Conservation (phyloP, 2,888 invertebrate species). For the Apamea anceps region DNA sequence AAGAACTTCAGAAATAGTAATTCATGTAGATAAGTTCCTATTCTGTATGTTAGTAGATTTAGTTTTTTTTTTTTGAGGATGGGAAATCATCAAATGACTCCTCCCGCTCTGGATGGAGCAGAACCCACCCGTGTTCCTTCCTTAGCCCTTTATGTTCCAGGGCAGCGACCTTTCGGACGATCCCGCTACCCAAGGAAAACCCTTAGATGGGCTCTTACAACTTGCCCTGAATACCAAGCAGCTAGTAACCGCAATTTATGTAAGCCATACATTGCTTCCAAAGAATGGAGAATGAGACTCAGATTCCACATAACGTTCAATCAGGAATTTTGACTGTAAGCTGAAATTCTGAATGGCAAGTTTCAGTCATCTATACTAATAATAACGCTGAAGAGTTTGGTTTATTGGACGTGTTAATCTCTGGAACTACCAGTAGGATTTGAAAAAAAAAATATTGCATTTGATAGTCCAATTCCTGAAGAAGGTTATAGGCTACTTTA, state of each 20-base stretch:
- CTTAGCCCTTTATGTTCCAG: no score
- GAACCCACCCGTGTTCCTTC: no score
- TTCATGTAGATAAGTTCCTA: background rate
- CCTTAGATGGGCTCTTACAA: background rate
- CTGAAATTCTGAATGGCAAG: background rate
- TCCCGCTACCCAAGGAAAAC: no score
- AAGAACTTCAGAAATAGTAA: background rate
- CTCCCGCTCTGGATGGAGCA: no score
- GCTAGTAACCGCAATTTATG: background rate
- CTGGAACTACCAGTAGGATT: no score
- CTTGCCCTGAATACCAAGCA: slow-evolving; percentile 27
- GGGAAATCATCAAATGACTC: no score
- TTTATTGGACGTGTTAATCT: background rate
- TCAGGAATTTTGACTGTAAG: background rate
- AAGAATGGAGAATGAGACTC: background rate
- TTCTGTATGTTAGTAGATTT: background rate
- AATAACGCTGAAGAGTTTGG: background rate
- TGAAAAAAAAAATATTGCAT: no score
- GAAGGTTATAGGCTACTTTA: background rate
- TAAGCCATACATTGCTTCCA: no score
- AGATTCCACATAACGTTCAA: background rate
- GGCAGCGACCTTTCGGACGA: no score
- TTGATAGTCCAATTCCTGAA: no score
- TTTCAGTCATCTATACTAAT: background rate
- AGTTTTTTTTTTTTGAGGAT: no score